phyloP scores from a whole-genome alignment of 2,888 invertebrate species.

The Synergus japonicus region DNA sequence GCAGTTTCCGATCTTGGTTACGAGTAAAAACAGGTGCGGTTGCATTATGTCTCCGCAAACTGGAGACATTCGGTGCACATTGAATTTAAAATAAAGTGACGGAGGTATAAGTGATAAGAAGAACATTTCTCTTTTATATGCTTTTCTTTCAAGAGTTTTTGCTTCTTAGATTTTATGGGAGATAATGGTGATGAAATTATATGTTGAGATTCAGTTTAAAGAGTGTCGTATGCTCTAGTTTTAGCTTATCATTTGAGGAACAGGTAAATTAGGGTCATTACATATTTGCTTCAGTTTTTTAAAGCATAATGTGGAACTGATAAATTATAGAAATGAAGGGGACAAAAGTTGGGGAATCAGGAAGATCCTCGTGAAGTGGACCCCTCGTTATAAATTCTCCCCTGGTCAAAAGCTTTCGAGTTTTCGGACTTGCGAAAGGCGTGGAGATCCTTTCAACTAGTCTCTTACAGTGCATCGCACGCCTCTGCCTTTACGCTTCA shows the following conservation, averaged over 20 bases:
- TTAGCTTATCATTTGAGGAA: no score
- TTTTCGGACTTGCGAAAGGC: conserved; percentile 37
- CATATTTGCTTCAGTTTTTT: no score
- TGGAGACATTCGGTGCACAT: neutral
- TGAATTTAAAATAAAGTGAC: neutral
- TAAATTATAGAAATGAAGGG: conserved; percentile 18
- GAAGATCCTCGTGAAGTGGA: neutral
- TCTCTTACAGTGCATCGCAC: conserved; percentile 32
- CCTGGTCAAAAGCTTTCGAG: conserved; percentile 36
- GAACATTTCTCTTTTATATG: neutral
- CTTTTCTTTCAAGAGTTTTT: neutral
- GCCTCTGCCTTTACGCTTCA: conserved; percentile 24
- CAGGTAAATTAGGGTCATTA: no score
- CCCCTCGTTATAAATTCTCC: conserved; percentile 28
- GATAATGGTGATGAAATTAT: neutral
- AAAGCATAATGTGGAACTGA: neutral
- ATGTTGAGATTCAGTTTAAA: neutral
- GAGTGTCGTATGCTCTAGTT: no score
- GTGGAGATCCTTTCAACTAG: conserved; percentile 24
- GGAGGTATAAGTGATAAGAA: neutral
- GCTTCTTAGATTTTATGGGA: neutral
- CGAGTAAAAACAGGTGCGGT: conserved; percentile 3
- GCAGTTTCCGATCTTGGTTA: conserved; percentile 2
- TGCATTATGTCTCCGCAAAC: neutral
- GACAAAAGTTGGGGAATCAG: neutral